These are phyloP conservation scores for Escarpia spicata DNA, from an alignment of 2,888 invertebrate species.

Conservation along the genomic window DNA sequence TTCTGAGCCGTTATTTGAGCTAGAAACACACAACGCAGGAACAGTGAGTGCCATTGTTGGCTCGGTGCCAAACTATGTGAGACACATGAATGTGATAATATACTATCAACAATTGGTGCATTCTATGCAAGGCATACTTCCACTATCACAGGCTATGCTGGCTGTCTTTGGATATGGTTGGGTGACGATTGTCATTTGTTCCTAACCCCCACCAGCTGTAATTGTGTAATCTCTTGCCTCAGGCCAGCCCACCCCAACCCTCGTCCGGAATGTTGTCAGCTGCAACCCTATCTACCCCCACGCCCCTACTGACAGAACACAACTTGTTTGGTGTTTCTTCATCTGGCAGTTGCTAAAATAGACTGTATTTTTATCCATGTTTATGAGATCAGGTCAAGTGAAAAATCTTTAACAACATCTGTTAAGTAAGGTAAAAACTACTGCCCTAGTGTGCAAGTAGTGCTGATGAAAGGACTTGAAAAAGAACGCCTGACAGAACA, in stretches of 20 bases:
- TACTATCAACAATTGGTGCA: neutral
- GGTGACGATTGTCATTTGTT: neutral
- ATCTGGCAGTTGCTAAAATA: neutral
- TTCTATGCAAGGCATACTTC: neutral
- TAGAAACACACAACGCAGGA: neutral
- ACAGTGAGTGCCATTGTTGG: neutral
- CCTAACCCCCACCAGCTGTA: neutral
- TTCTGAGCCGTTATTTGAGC: neutral
- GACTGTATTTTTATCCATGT: neutral
- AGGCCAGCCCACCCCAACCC: neutral
- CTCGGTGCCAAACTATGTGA: neutral
- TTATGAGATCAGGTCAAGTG: neutral
- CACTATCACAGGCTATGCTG: neutral
- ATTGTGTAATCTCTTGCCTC: neutral
- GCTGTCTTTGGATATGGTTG: neutral
- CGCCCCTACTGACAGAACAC: neutral
- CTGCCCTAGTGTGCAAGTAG: neutral
- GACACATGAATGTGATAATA: neutral
- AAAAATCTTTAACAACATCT: neutral
- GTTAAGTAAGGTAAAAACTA: neutral
- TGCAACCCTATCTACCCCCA: neutral
- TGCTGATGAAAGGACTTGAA: neutral
- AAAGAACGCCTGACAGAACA: too few species aligned
- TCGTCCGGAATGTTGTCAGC: neutral
- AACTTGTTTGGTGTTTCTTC: neutral